These are phyloP conservation scores for Callionymus lyra DNA, from an alignment of 2,113 vertebrate species.

Conservation along the genomic window DNA sequence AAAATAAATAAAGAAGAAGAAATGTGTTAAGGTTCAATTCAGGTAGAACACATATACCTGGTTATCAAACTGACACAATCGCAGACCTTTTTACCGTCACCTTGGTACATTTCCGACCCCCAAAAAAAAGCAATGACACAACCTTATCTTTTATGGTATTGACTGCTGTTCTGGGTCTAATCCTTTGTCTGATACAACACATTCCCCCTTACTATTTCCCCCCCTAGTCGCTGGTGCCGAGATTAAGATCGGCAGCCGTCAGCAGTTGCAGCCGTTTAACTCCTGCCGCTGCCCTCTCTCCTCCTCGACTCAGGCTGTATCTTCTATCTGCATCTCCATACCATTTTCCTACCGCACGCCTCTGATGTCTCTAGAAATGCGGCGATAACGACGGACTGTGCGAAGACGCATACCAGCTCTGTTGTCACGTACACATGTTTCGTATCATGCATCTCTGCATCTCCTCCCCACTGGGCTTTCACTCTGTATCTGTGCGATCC, in stretches of 20 bases:
- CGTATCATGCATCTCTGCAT: slow-evolving; percentile 1
- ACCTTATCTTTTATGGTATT: slow-evolving; percentile 34
- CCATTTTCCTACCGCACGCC: slow-evolving; percentile 17
- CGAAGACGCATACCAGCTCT: slow-evolving; percentile 2
- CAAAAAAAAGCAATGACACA: slow-evolving; percentile 2
- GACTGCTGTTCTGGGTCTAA: slow-evolving; percentile 15
- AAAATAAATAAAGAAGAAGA: too few relatives aligned
- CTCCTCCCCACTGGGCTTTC: slow-evolving; percentile 7
- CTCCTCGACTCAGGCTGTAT: slow-evolving; percentile 10
- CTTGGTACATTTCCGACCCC: too few relatives aligned
- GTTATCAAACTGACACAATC: too few relatives aligned
- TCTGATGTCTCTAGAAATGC: slow-evolving; percentile 26
- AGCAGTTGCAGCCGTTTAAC: slow-evolving; percentile 36
- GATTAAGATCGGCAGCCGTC: slow-evolving; percentile 48
- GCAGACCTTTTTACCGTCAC: too few relatives aligned
- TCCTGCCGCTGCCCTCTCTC: slow-evolving; percentile 6
- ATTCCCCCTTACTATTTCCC: slow-evolving; percentile 11
- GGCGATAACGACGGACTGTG: slow-evolving; percentile 25
- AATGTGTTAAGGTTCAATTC: too few relatives aligned
- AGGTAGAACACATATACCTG: too few relatives aligned
- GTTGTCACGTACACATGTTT: slow-evolving; percentile 11
- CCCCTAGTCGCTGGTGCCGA: slow-evolving; percentile 7
- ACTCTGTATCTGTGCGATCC: slow-evolving; percentile 15
- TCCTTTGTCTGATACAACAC: slow-evolving; percentile 26
- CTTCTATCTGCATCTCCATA: slow-evolving; percentile 18